Base-by-base conservation (phyloP, 2,797 vertebrate species). In the Protonibea diacanthus region DNA sequence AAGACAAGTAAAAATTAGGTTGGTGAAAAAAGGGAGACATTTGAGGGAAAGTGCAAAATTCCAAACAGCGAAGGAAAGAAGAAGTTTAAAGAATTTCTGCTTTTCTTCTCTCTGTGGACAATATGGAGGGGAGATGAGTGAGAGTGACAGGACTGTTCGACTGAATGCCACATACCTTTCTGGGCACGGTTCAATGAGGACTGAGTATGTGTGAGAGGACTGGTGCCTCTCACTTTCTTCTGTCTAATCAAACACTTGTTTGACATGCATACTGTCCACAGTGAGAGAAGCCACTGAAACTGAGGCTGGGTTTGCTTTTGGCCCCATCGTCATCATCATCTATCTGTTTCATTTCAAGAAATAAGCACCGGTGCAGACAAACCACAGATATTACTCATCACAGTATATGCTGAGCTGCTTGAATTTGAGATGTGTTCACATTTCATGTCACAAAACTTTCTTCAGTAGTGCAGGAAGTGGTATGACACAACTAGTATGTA, bases 141-240 rank as follows among this genome's bases (percentile, higher is more conserved):
- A 78, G 51, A 80, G 59, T 67, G 84, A 83, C 68, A 52, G 52
- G 51, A 33, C 25, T 47, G 1, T 23, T 74, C 42, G 56, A 69
- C 33, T 82, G 63, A 84, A 69, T 12, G 25, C 66, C 81, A 83
- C 82, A 88, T 85, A 78, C 80, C 87, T 74, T 66, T 87, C 80
- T 82, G 73, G 45, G 82, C 76, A 88, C 62, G 76, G 80, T 90
- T 91, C 82, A 88, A 56, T 84, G 80, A 86, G 64, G 74, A 56
- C 71, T 74, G 74, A 88, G 66, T 65, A 86, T 90, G 81, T 86
- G 81, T 82, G 74, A 78, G 71, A 49, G 18, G 66, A 64, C 47
- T 0, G 20, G 72, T 47, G 71, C 60, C 80, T 68, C 72, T 64
- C 56, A 63, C 21, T 56, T 18, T 11, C 55, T 68, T 38, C 59